phyloP scores from a whole-genome alignment of 2,888 invertebrate genomes.

The Microctonus aethiopoides region DNA sequence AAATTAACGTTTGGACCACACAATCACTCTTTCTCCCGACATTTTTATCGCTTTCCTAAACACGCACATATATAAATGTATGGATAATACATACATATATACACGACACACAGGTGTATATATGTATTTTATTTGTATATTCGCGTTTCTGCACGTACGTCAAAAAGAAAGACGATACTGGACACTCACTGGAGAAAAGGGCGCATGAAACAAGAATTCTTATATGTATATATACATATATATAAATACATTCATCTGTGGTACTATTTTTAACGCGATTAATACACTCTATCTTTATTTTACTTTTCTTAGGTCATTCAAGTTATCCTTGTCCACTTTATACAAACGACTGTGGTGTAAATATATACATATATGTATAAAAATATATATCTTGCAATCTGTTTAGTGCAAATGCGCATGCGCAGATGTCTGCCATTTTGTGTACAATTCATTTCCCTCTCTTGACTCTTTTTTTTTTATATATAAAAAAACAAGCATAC shows the following conservation, averaged over 20 bases:
- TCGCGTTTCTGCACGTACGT: constrained; percentile 17
- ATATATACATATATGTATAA: too few species aligned
- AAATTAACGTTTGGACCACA: constrained; percentile 43
- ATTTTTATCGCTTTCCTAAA: constrained; percentile 40
- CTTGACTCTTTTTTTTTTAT: not conserved
- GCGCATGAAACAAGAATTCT: constrained; percentile 5
- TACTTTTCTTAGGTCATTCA: not conserved
- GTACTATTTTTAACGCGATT: not conserved
- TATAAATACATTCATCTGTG: not conserved
- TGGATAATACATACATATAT: too few species aligned
- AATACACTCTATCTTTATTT: constrained; percentile 13
- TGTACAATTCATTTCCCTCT: not conserved
- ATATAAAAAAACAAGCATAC: not conserved
- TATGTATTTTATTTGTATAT: too few species aligned
- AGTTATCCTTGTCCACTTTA: constrained; percentile 13
- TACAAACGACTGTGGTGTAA: too few species aligned
- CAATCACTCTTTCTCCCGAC: constrained; percentile 48
- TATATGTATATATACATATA: not conserved
- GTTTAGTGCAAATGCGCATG: constrained; percentile 3
- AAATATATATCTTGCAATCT: constrained; percentile 12
- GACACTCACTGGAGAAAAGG: constrained; percentile 17
- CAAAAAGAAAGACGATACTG: not conserved
- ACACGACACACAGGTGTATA: too few species aligned
- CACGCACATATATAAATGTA: not conserved
- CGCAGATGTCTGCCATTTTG: not conserved